These are phyloP conservation scores for Meloidogyne chitwoodi DNA, from an alignment of 1,140 invertebrate species.

Conservation along the genomic window DNA sequence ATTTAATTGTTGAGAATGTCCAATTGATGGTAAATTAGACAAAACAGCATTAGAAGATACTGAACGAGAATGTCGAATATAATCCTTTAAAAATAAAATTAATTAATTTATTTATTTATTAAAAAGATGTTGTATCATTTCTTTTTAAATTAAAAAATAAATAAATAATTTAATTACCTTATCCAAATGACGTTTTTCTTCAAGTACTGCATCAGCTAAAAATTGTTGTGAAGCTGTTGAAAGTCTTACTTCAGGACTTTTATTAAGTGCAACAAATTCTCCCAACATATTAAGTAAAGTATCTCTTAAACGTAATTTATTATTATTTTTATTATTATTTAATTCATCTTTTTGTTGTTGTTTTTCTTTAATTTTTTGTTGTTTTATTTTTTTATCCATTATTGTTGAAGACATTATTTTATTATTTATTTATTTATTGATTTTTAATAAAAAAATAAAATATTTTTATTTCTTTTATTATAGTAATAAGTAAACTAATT, in stretches of 20 bases:
- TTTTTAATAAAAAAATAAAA: background rate
- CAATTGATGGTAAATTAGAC: background rate
- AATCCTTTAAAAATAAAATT: background rate
- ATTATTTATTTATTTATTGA: background rate
- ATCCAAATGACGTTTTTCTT: conserved; percentile 17
- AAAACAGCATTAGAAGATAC: conserved; percentile 10
- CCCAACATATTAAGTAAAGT: conserved; percentile 36
- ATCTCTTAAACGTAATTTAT: conserved; percentile 27
- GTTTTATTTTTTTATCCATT: background rate
- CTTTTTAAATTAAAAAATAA: background rate
- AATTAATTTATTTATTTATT: background rate
- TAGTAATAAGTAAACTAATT: background rate
- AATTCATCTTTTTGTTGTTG: background rate
- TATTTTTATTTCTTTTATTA: background rate
- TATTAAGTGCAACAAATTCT: conserved; percentile 41
- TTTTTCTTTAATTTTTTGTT: background rate
- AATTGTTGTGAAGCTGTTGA: conserved; percentile 25
- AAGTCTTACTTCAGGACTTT: conserved; percentile 39
- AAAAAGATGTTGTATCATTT: background rate
- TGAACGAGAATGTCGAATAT: background rate
- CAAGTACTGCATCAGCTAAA: conserved; percentile 31
- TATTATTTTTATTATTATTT: background rate
- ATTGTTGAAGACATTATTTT: background rate
- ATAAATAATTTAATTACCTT: background rate
- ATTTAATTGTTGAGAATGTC: background rate